Percentiles rank a stretch among this genome's conserved stretches.
Evolutionary conservation across 2,113 vertebrate species (phyloP).

Genomic region (Capreolus pygargus): DNA sequence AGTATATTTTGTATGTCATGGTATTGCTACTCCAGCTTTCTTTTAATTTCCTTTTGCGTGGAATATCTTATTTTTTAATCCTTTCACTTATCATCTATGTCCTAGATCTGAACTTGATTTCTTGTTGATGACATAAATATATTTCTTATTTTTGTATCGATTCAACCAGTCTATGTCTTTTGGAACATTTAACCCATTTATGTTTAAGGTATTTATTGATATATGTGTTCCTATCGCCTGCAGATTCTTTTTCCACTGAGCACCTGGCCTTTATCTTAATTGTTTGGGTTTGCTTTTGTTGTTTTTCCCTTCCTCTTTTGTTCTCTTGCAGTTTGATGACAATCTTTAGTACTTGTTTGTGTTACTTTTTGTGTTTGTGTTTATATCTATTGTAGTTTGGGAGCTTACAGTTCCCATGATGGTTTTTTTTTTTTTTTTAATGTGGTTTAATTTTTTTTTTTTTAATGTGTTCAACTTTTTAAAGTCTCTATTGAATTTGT

Average conservation of each 20-base stretch:
- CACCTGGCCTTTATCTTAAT: neutral
- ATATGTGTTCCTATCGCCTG: neutral
- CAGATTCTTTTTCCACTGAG: neutral
- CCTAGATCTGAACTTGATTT: neutral
- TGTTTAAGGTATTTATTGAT: neutral
- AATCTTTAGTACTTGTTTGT: neutral
- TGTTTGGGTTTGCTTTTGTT: neutral
- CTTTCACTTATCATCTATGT: neutral
- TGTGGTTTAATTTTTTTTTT: neutral
- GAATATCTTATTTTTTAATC: neutral
- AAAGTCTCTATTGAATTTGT: neutral
- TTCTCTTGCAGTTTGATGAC: neutral
- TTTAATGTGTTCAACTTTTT: neutral
- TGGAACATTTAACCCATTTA: neutral
- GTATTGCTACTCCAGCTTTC: neutral
- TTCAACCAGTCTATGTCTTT: neutral
- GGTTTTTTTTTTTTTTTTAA: neutral
- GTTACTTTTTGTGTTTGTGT: neutral
- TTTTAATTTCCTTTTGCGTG: neutral
- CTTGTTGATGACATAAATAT: neutral
- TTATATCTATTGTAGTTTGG: neutral
- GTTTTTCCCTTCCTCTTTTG: neutral
- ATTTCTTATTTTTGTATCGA: neutral
- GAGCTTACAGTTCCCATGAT: neutral
- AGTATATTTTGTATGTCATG: neutral